phyloP scores from a whole-genome alignment of 1,140 invertebrate species.

The Nasonia vitripennis region DNA sequence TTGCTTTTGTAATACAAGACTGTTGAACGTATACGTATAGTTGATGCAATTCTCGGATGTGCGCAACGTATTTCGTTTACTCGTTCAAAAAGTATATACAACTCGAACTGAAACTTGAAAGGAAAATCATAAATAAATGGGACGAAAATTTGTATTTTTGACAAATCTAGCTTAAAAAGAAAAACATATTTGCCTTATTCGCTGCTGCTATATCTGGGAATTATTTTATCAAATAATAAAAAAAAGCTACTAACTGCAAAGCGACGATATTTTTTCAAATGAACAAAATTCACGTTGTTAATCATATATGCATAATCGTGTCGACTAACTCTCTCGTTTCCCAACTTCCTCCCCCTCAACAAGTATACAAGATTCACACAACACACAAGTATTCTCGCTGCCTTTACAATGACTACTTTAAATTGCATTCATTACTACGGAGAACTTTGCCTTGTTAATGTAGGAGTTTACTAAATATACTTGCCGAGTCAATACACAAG shows the following conservation, averaged over 20 bases:
- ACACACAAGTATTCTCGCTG: constrained; percentile 38
- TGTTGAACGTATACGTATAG: constrained; percentile 35
- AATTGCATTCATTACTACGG: constrained; percentile 41
- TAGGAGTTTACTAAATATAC: constrained; percentile 24
- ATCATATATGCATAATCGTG: constrained; percentile 24
- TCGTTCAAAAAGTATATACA: not conserved
- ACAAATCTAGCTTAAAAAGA: constrained; percentile 1
- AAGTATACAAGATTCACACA: not conserved
- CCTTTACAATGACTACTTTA: constrained; percentile 40
- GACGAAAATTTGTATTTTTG: constrained; percentile 38
- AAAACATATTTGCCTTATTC: constrained; percentile 37
- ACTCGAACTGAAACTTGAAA: constrained; percentile 11
- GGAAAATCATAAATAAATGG: not conserved
- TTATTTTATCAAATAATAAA: constrained; percentile 24
- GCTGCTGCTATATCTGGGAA: constrained; percentile 26
- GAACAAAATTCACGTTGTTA: constrained; percentile 1
- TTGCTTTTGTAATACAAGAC: constrained; percentile 17
- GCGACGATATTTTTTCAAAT: not conserved
- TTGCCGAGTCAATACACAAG: constrained; percentile 42
- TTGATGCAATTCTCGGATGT: constrained; percentile 19
- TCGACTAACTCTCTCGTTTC: constrained; percentile 16
- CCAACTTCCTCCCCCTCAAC: not conserved
- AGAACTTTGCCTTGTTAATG: constrained; percentile 46
- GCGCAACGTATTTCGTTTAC: constrained; percentile 16
- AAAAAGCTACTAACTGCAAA: constrained; percentile 1